Evolutionary conservation across 2,113 vertebrate genomes (phyloP), one percentile per base, ranked within the genome.

Genomic region (Tamias sibiricus): DNA sequence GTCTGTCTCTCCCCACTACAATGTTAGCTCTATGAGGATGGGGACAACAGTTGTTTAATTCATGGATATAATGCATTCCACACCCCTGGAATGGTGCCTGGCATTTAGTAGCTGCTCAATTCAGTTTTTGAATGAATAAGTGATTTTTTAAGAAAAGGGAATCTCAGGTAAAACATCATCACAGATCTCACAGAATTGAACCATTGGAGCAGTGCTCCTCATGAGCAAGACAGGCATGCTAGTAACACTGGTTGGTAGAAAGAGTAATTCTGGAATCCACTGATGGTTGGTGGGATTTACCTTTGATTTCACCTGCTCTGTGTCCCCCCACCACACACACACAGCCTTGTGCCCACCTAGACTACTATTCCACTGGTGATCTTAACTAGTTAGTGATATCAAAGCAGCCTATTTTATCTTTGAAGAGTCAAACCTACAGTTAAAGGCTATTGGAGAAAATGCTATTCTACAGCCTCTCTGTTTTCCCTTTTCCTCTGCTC

Each of bases 1-100:
- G 1, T 28, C 82, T 12, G 8, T 37, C n/a, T 10, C 22, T 40
- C 68, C 32, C 86, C 14, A 17, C 24, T 16, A 7, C 42, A 32
- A 5, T 0, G 7, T 57, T 26, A 72, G n/a, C n/a, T 62, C n/a
- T 12, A 24, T 0, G 0, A 72, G 32, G 42, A 30, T 44, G 40
- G 40, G 47, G n/a, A 26, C 14, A 32, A 8, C 10, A 54, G 16
- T 37, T 6, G 8, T 44, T 64, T 40, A 37, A 57, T 57, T 89
- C 44, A 80, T 28, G 40, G 19, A 80, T 32, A 42, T 12, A 37
- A 84, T 40, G 20, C 81, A 64, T 66, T 62, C 37, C 7, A 49
- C 72, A 92, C 52, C 20, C 6, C 17, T 40, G 37, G 64, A 77
- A 64, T 6, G 19, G 11, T 40, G 30, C 35, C 24, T 30, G 49